phyloP scores from a whole-genome alignment of 2,113 vertebrate genomes.

The Oxyruncus cristatus region DNA sequence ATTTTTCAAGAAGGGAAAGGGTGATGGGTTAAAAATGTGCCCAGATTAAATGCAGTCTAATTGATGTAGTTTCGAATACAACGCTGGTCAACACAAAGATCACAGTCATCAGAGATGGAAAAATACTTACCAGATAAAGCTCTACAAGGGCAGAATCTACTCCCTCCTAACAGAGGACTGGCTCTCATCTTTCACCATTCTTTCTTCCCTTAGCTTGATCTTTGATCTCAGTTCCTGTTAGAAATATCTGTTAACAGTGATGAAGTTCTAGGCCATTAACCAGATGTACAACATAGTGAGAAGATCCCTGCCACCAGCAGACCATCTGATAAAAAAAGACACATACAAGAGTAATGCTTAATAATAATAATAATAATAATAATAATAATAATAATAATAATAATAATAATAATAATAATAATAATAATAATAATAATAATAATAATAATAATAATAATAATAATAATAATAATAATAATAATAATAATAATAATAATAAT shows the following conservation, averaged over 20 bases:
- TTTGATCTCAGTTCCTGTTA: slow-evolving; percentile 40
- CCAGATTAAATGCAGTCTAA: background rate
- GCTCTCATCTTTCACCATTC: slow-evolving; percentile 6
- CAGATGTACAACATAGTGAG: background rate
- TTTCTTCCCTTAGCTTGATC: slow-evolving; percentile 38
- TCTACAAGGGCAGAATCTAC: background rate
- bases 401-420: too few species aligned
- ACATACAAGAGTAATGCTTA: background rate
- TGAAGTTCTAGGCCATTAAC: slow-evolving; percentile 10
- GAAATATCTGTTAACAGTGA: slow-evolving; percentile 25
- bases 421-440: too few species aligned
- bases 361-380: background rate
- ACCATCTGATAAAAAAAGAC: background rate
- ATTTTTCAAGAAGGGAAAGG: background rate
- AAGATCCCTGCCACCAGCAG: background rate
- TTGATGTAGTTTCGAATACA: background rate
- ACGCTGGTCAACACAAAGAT: background rate
- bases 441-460: too few species aligned
- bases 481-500: too few species aligned
- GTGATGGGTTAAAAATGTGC: background rate
- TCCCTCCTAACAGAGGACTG: background rate
- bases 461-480: too few species aligned
- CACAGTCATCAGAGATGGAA: background rate
- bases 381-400: background rate
- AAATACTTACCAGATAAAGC: background rate